Evolutionary conservation across 2,113 vertebrate genomes (phyloP).

Genomic region (Mus spicilegus): DNA sequence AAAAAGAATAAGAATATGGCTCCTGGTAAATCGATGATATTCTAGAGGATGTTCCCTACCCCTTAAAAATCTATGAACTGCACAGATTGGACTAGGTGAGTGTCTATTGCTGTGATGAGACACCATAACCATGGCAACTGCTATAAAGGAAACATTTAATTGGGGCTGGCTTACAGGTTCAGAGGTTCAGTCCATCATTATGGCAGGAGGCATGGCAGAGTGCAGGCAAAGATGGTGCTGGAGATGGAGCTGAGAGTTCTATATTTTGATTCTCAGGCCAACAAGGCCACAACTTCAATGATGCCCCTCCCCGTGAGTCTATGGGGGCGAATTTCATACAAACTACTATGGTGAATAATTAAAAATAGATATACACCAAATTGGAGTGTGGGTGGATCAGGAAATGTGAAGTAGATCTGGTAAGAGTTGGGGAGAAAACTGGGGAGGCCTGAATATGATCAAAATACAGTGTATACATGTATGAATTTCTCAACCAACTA

Average conservation of each 20-base stretch:
- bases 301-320: neutral
- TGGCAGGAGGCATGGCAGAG: neutral
- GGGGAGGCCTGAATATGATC: neutral
- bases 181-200: neutral
- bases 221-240: neutral
- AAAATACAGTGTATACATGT: neutral
- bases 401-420: neutral
- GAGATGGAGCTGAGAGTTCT: neutral
- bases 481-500: neutral
- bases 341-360: neutral
- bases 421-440: neutral
- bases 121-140: neutral
- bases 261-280: neutral
- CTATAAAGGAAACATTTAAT: neutral
- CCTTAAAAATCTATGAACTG: neutral
- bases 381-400: neutral
- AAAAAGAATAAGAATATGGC: too few species aligned
- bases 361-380: neutral
- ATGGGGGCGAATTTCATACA: neutral
- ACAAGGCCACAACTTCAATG: neutral
- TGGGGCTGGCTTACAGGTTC: neutral
- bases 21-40: neutral
- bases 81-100: neutral
- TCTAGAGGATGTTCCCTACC: neutral
- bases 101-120: neutral